Evolutionary conservation across 2,888 invertebrate genomes (phyloP), one percentile per base, ranked within the genome.

Genomic region (Drosophila trichaetosa): DNA sequence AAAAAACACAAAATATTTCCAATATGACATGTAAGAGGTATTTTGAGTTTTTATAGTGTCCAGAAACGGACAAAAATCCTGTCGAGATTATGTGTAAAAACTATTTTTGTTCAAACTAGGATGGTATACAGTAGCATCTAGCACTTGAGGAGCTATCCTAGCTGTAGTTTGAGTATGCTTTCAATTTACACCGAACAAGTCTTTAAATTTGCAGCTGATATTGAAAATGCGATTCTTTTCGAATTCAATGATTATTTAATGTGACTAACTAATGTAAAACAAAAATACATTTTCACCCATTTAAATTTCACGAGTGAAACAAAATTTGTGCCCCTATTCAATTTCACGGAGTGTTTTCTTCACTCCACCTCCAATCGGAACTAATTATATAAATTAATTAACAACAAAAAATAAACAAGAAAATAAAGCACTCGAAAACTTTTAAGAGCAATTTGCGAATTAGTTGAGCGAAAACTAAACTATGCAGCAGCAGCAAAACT

Each of bases 401-500:
- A 24, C 46, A 46, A 16, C 11, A n/a, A 49, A 29, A 4, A 8
- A 4, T 6, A 4, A 8, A 2, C 16, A 36, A 57, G 18, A 38
- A 42, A 31, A 24, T 31, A 3, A 33, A 33, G 2, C 11, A 36
- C 21, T n/a, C 2, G 7, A 21, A 64, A 57, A 11, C 13, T 52
- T 72, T 40, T 11, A 2, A 42, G 4, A 33, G 18, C 40, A 52
- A 52, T 13, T 24, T 29, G 21, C 5, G 3, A 18, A 31, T 51
- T 18, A 6, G 36, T 34, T 27, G 13, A n/a, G 1, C 18, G 40
- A 83, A 46, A 40, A 68, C 61, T 74, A 56, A 67, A 73, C 73
- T 65, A 74, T 56, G 38, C 69, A 65, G 10, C 40, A 53, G n/a
- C 33, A 56, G 18, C 4, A 1, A 54, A 24, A 16, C 46, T 46